Percentiles rank a stretch among this genome's conserved stretches.
These are phyloP conservation scores for Pica pica DNA, from an alignment of 2,113 vertebrate genomes.

Conservation along the genomic window DNA sequence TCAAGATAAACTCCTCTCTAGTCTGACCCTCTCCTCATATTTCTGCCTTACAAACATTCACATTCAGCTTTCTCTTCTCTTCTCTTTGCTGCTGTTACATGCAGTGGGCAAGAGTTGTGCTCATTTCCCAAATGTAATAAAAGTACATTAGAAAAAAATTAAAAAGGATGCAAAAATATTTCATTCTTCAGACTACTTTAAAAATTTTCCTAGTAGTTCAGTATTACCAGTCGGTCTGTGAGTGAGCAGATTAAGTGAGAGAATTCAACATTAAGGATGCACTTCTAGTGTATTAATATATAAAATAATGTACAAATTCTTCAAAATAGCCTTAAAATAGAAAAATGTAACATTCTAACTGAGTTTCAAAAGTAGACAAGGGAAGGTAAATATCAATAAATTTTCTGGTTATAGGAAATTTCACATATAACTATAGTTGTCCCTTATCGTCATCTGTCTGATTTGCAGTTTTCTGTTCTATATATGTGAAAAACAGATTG, in stretches of 20 bases:
- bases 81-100: neutral
- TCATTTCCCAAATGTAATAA: neutral
- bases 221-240: neutral
- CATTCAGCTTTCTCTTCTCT: neutral
- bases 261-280: neutral
- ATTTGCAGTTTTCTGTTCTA: neutral
- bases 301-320: neutral
- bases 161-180: neutral
- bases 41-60: neutral
- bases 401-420: neutral
- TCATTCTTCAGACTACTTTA: neutral
- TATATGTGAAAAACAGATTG: neutral
- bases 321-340: neutral
- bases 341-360: neutral
- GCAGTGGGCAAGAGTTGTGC: neutral
- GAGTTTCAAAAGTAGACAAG: neutral
- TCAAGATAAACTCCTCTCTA: slow-evolving; percentile 26
- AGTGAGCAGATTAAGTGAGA: neutral
- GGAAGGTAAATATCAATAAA: neutral
- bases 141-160: neutral
- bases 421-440: neutral
- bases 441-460: neutral
- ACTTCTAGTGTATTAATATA: neutral
- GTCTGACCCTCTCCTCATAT: neutral
- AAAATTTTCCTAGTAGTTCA: neutral